These are phyloP conservation scores for Hirtodrosophila cameraria DNA, from an alignment of 2,888 invertebrate genomes.

Conservation along the genomic window DNA sequence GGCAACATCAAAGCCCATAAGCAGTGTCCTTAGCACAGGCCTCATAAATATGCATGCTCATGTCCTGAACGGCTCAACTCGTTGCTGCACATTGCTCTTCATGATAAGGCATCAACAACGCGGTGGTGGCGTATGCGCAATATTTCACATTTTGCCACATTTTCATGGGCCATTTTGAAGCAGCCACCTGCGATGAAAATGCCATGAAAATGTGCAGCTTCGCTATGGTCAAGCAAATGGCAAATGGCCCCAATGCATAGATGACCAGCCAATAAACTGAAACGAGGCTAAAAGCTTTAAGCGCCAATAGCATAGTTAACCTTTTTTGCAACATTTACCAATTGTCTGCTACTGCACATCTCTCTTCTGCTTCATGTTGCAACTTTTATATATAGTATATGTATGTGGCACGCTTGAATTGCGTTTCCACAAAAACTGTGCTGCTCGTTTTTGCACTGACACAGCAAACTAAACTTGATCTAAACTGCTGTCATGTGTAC, in stretches of 20 bases:
- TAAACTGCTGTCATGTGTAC: not conserved
- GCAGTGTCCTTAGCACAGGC: conserved; percentile 49
- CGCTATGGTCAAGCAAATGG: conserved; percentile 15
- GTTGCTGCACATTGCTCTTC: conserved; percentile 30
- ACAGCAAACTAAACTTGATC: conserved; percentile 9
- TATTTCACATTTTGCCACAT: conserved; percentile 42
- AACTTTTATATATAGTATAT: conserved; percentile 67
- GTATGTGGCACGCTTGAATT: conserved; percentile 52
- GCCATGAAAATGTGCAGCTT: conserved; percentile 32
- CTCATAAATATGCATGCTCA: conserved; percentile 72
- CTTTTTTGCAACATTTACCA: conserved; percentile 21
- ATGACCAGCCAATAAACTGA: conserved; percentile 47
- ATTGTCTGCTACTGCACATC: conserved; percentile 10
- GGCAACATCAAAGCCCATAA: conserved; percentile 51
- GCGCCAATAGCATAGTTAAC: conserved; percentile 25
- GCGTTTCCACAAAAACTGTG: conserved; percentile 23
- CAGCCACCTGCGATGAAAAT: conserved; percentile 25
- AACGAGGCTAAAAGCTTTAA: conserved; percentile 56
- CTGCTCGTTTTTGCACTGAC: conserved; percentile 8
- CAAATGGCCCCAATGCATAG: conserved; percentile 24
- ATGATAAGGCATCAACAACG: conserved; percentile 50
- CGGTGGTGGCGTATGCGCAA: conserved; percentile 61
- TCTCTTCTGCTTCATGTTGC: conserved; percentile 7
- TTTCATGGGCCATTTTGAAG: conserved; percentile 31
- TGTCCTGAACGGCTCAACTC: conserved; percentile 33